Conservation (phyloP, 2,888 invertebrate species). For the Subacronicta megacephala region DNA sequence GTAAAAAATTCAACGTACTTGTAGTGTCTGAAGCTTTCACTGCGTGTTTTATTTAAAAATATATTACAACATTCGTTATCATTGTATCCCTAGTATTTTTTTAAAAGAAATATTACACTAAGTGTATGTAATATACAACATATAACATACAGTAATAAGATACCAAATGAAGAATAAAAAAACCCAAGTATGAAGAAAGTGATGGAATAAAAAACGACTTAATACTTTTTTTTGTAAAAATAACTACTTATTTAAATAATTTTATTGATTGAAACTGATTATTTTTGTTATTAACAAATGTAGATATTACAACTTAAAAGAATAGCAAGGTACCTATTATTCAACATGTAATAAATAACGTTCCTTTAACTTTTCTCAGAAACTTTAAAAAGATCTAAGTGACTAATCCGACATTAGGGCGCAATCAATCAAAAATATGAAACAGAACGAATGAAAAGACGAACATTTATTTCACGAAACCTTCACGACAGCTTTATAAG, state of each 20-base stretch:
- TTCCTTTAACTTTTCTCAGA: constrained; percentile 24
- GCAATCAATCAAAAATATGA: constrained; percentile 75
- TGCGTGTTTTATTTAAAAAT: not conserved
- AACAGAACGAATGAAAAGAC: constrained; percentile 58
- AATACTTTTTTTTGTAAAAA: no score
- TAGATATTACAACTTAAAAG: no score
- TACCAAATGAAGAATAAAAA: no score
- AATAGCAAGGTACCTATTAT: not conserved
- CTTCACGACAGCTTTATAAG: constrained; percentile 49
- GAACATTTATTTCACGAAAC: constrained; percentile 57
- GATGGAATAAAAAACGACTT: no score
- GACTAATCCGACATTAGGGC: constrained; percentile 73
- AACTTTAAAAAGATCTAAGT: constrained; percentile 49
- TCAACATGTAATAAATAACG: constrained; percentile 3
- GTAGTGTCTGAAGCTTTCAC: not conserved
- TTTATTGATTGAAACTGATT: no score
- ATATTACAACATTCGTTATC: not conserved
- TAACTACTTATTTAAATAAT: no score
- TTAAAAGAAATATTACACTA: not conserved
- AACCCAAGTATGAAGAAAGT: no score
- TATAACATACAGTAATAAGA: no score
- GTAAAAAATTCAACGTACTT: constrained; percentile 2
- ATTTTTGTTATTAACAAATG: no score
- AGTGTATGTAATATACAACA: not conserved
- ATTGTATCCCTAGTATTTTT: not conserved